Conservation (phyloP, 1,140 invertebrate genomes). For the Muscidifurax raptorellus region DNA sequence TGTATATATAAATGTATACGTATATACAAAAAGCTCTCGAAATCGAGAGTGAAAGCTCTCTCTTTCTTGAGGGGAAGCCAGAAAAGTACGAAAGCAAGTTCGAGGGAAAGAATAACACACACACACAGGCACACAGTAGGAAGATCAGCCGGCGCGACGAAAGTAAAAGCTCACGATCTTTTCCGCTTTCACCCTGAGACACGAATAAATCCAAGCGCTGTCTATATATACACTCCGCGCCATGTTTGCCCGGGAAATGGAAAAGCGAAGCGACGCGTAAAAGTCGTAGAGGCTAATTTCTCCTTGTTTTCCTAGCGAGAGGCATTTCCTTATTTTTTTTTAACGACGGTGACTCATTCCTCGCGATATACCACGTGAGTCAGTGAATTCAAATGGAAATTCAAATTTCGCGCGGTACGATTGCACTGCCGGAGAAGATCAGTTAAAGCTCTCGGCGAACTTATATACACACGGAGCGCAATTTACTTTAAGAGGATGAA, state of each 20-base stretch:
- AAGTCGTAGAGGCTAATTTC: constrained; percentile 13
- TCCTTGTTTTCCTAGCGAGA: background rate
- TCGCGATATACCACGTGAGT: too few species aligned
- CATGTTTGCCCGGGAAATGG: constrained; percentile 14
- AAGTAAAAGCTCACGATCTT: background rate
- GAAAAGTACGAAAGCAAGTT: background rate
- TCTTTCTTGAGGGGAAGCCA: background rate
- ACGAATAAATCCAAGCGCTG: constrained; percentile 23
- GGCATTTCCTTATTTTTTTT: too few species aligned
- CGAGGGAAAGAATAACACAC: background rate
- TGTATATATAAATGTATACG: background rate
- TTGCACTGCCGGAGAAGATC: background rate
- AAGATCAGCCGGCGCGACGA: background rate
- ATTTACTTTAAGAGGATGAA: background rate
- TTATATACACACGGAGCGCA: background rate
- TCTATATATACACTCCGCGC: background rate
- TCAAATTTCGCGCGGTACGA: background rate
- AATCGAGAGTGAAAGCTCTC: background rate
- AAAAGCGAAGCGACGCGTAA: constrained; percentile 13
- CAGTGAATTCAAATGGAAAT: background rate
- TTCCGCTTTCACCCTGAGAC: background rate
- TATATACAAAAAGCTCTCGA: background rate
- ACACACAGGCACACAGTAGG: background rate
- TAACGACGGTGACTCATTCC: background rate
- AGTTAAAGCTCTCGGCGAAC: background rate